phyloP scores from a whole-genome alignment of 2,888 invertebrate genomes.

The Coronaproctus castanopsis region DNA sequence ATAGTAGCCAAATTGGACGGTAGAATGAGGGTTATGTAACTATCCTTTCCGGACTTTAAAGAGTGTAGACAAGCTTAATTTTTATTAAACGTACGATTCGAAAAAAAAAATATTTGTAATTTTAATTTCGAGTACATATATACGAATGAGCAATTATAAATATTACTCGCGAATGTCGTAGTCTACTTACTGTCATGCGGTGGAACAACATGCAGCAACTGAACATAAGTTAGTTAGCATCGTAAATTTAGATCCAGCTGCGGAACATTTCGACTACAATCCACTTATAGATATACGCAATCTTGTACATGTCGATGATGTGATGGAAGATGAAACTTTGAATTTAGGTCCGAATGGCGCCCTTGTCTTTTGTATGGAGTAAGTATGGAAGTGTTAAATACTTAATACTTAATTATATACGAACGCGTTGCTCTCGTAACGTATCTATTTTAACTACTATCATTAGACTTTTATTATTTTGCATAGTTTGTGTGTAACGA shows the following conservation, averaged over 20 bases:
- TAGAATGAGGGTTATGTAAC: too few relatives aligned
- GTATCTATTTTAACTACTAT: too few relatives aligned
- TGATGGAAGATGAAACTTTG: conserved; percentile 74
- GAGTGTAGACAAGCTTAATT: too few relatives aligned
- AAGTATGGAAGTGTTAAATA: conserved; percentile 5
- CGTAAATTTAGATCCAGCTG: conserved; percentile 93
- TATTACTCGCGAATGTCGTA: conserved; percentile 30
- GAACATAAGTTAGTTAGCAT: conserved; percentile 56
- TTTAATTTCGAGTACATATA: neutral
- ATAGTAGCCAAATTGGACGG: too few relatives aligned
- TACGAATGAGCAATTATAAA: conserved; percentile 1
- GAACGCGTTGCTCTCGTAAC: too few relatives aligned
- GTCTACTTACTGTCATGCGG: conserved; percentile 83
- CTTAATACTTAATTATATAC: neutral
- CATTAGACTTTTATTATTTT: too few relatives aligned
- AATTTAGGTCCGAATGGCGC: conserved; percentile 95
- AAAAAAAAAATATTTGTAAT: too few relatives aligned
- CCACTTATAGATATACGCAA: conserved; percentile 69
- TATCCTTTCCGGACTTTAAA: too few relatives aligned
- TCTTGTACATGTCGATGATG: conserved; percentile 83
- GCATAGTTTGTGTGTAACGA: too few relatives aligned
- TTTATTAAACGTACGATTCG: too few relatives aligned
- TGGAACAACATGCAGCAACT: conserved; percentile 66
- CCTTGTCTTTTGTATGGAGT: conserved; percentile 80
- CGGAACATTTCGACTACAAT: conserved; percentile 84